Percentiles rank a stretch among this genome's conserved stretches.
Evolutionary conservation across 2,888 invertebrate species (phyloP).

Genomic region (Cerastis leucographa): DNA sequence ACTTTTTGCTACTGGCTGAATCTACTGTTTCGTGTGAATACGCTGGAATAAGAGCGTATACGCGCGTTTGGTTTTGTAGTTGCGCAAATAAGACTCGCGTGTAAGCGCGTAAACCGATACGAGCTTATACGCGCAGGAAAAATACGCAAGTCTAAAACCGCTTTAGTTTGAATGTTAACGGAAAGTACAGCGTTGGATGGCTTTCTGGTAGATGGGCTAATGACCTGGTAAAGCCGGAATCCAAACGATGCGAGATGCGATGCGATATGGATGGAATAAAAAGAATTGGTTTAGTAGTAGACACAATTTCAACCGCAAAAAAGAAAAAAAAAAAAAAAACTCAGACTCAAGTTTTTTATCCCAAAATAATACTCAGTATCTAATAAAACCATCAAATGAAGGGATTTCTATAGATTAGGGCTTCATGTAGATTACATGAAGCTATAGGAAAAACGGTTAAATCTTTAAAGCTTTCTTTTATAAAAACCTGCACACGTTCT

Average conservation of each 20-base stretch:
- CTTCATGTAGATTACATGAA: no score
- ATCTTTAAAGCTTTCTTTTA: conserved; percentile 33
- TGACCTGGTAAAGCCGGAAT: neutral
- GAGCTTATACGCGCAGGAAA: neutral
- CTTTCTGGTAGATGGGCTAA: no score
- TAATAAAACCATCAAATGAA: conserved; percentile 4
- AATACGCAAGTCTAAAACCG: neutral
- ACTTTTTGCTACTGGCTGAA: neutral
- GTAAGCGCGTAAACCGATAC: neutral
- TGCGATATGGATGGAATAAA: no score
- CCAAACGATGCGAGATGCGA: neutral
- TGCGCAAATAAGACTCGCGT: neutral
- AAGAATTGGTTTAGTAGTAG: neutral
- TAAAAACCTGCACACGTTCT: conserved; percentile 35
- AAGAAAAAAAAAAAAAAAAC: neutral
- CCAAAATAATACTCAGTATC: neutral
- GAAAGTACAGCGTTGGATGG: no score
- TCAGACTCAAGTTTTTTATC: neutral
- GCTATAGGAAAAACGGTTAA: no score
- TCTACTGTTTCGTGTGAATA: neutral
- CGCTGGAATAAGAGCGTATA: neutral
- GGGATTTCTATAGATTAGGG: no score
- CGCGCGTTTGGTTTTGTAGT: neutral
- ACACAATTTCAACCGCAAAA: neutral
- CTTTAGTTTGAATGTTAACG: neutral